Percentiles rank a stretch among this genome's conserved stretches.
Conservation (phyloP, 2,888 invertebrate genomes). For the Abrostola tripartita region DNA sequence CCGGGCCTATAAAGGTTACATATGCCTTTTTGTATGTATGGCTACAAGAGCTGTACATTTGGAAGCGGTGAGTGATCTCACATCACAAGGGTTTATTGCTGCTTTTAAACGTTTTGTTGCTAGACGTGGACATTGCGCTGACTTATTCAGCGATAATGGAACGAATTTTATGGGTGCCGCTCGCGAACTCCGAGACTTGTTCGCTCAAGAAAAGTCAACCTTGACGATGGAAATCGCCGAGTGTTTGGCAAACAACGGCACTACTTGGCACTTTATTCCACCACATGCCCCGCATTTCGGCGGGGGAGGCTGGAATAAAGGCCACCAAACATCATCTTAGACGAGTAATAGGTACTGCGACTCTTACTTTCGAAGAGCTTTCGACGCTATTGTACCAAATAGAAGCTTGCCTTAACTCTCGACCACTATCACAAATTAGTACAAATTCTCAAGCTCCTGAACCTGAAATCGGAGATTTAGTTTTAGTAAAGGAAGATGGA, state of each 20-base stretch:
- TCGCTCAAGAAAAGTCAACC: too few species aligned
- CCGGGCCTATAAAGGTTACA: constrained; percentile 3
- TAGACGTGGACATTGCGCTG: too few species aligned
- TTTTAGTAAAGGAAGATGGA: constrained; percentile 35
- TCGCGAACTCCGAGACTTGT: too few species aligned
- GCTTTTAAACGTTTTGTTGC: too few species aligned
- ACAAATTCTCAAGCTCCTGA: constrained; percentile 17
- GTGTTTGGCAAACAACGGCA: too few species aligned
- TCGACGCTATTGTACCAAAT: constrained; percentile 36
- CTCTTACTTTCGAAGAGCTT: constrained; percentile 41
- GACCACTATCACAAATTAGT: constrained; percentile 21
- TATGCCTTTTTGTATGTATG: constrained; percentile 2
- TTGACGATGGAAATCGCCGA: too few species aligned
- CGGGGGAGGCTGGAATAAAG: too few species aligned
- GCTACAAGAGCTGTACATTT: constrained; percentile 1
- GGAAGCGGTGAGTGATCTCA: not conserved
- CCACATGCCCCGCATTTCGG: too few species aligned
- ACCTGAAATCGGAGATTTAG: constrained; percentile 31
- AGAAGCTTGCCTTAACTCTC: constrained; percentile 42
- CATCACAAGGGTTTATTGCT: too few species aligned
- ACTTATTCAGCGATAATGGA: too few species aligned
- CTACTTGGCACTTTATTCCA: too few species aligned
- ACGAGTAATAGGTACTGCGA: constrained; percentile 22
- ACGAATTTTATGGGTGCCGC: too few species aligned
- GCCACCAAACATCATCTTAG: constrained; percentile 7